Base-by-base conservation (phyloP, 2,797 vertebrate genomes). In the Poecilia velifera region DNA sequence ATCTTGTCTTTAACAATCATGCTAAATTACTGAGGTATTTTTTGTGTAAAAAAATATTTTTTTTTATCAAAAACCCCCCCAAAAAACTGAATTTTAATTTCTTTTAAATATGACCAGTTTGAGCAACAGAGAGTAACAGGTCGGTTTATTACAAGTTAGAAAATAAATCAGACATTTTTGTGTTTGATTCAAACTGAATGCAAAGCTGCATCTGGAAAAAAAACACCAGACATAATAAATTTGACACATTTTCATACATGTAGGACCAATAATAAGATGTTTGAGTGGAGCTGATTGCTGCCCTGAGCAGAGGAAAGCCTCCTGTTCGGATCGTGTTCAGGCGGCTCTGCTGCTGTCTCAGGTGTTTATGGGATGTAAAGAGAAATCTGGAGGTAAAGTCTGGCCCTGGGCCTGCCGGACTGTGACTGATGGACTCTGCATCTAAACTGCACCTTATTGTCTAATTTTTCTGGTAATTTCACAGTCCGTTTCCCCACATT, bases 391-490 rank as follows among this genome's bases (percentile, higher is more conserved):
- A 70, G 72, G 1, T 64, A 78, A 7, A 13, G 55, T 28, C 25
- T 39, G 4, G 13, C 79, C 79, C 78, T 70, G 10, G 31, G 64
- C 71, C 34, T 0, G 47, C 14, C n/a, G n/a, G 77, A 68, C 76
- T 76, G 64, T 72, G 83, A 84, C 85, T 74, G 87, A 86, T 83
- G 34, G 82, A 25, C 76, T 87, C 74, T 13, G 20, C 39, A 47
- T 84, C 80, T 80, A 73, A 88, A 81, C 77, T 46, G 12, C 10
- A 8, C 74, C 86, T 73, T 46, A 45, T 77, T 59, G 62, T 18
- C 81, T 90, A 76, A 91, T 90, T 89, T 82, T 86, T 89, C 76
- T 46, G 87, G 84, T 89, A 43, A 90, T 93, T 92, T 92, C 91
- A 92, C 90, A 90, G 74, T 89, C 84, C 22, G 89, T 88, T 91